phyloP scores from a whole-genome alignment of 2,113 vertebrate genomes.

The Mus musculus region GRCm39 chrX:38639501-38640000 shows the following conservation, averaged over 20 bases:
- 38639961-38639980: background rate
- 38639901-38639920: background rate
- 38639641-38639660: background rate
- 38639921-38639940: background rate
- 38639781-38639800: background rate
- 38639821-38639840: background rate
- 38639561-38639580: background rate
- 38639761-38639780: background rate
- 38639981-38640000: background rate
- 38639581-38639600: background rate
- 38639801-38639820: background rate
- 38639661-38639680: background rate
- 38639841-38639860: background rate
- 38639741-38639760: background rate
- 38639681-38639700: background rate
- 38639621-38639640: background rate
- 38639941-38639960: background rate
- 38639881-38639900: background rate
- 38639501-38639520: background rate
- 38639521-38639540: background rate
- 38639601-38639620: background rate
- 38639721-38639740: background rate
- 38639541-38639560: background rate
- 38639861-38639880: background rate
- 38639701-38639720: background rate